These are phyloP conservation scores for Anthophora plumipes DNA, from an alignment of 2,888 invertebrate genomes.

Conservation along the genomic window DNA sequence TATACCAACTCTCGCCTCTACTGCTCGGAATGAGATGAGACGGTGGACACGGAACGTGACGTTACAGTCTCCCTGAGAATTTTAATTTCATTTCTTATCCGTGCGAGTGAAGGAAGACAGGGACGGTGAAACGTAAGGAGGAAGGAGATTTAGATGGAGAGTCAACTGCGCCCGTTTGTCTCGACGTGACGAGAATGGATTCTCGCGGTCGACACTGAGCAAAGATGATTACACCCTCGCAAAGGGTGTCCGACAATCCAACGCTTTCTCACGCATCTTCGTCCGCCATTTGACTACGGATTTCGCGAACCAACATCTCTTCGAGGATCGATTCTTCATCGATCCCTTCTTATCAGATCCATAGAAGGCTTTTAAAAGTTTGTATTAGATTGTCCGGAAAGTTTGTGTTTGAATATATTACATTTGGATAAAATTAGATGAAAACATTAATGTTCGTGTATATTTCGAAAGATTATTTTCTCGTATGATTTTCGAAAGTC, in stretches of 20 bases:
- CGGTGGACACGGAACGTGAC: conserved; percentile 59
- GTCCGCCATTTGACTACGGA: neutral
- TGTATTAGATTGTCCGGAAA: no score
- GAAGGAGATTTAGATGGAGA: conserved; percentile 57
- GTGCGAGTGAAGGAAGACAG: conserved; percentile 27
- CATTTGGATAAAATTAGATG: no score
- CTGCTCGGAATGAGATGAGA: conserved; percentile 27
- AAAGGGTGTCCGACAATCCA: conserved; percentile 40
- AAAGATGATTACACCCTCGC: conserved; percentile 65
- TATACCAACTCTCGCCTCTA: neutral
- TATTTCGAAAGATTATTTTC: no score
- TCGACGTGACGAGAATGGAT: conserved; percentile 70
- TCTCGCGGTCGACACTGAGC: conserved; percentile 54
- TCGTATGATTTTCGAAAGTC: no score
- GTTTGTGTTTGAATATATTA: no score
- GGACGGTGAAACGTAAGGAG: neutral
- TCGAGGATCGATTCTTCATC: neutral
- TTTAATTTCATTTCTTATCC: conserved; percentile 67
- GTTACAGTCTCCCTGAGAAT: conserved; percentile 63
- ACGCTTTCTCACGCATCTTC: conserved; percentile 50
- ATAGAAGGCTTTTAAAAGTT: no score
- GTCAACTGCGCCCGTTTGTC: conserved; percentile 68
- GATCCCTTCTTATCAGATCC: neutral
- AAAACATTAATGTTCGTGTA: no score
- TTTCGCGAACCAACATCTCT: neutral